Evolutionary conservation across 2,113 vertebrate species (phyloP).

Genomic region (Ascaphus truei): DNA sequence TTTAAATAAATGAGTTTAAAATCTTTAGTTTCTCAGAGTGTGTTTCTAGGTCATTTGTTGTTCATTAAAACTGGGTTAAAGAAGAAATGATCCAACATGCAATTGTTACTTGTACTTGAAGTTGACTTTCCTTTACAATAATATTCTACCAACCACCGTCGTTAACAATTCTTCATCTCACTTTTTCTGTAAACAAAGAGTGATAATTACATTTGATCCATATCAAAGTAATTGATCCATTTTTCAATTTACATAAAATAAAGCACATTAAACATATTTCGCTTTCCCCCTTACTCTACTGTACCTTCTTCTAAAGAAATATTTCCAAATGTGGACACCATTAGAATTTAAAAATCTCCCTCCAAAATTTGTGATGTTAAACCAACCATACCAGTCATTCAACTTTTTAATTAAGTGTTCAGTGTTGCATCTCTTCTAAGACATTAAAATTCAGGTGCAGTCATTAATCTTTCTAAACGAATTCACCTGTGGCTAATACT

Average conservation of each 20-base stretch:
- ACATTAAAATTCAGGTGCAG: slow-evolving; percentile 83
- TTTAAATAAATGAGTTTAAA: too few species aligned
- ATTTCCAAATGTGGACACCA: slow-evolving; percentile 60
- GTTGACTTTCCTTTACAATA: too few species aligned
- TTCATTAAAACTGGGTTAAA: too few species aligned
- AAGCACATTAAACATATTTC: slow-evolving; percentile 63
- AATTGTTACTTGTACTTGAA: too few species aligned
- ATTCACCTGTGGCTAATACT: slow-evolving; percentile 88
- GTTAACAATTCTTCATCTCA: too few species aligned
- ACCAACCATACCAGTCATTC: slow-evolving; percentile 79
- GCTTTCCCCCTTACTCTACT: slow-evolving; percentile 56
- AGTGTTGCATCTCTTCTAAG: slow-evolving; percentile 73
- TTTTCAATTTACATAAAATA: slow-evolving; percentile 67
- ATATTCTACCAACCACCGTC: too few species aligned
- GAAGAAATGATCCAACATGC: too few species aligned
- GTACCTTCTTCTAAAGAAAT: slow-evolving; percentile 54
- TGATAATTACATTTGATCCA: slow-evolving; percentile 72
- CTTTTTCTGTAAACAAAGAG: too few species aligned
- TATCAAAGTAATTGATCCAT: slow-evolving; percentile 69
- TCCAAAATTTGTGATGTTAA: slow-evolving; percentile 76
- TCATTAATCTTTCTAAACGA: slow-evolving; percentile 87
- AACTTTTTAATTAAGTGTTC: slow-evolving; percentile 85
- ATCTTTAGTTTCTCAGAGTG: too few species aligned
- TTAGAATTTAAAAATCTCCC: slow-evolving; percentile 67
- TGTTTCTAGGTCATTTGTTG: too few species aligned